Percentiles rank a stretch among this genome's conserved stretches.
phyloP scores from a whole-genome alignment of 2,113 vertebrate genomes.

The Rousettus leschenaultii region DNA sequence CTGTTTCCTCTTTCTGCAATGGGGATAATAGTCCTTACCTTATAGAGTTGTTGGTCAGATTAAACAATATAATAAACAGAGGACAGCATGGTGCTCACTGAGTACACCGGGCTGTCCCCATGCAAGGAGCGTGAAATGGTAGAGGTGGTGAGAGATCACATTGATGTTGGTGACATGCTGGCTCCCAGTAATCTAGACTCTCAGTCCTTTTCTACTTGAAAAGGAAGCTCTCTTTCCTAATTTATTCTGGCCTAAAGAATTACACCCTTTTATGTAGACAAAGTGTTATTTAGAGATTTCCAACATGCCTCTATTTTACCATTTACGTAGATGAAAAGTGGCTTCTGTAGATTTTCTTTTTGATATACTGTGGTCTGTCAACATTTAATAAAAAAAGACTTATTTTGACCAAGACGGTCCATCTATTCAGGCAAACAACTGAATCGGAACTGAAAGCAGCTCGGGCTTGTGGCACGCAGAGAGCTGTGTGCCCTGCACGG shows the following conservation, averaged over 20 bases:
- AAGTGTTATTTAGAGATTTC: constrained; percentile 67
- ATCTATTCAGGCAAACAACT: constrained; percentile 46
- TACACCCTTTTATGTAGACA: constrained; percentile 46
- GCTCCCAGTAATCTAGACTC: not conserved
- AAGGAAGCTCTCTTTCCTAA: constrained; percentile 47
- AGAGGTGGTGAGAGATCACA: not conserved
- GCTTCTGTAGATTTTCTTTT: constrained; percentile 47
- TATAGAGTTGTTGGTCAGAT: not conserved
- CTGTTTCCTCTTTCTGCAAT: not conserved
- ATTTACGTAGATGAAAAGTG: constrained; percentile 62
- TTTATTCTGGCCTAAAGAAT: constrained; percentile 64
- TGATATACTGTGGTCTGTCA: constrained; percentile 56
- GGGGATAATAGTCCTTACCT: not conserved
- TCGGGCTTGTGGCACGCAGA: not conserved
- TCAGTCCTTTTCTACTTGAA: not conserved
- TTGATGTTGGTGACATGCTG: rapidly evolving
- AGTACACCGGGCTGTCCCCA: not conserved
- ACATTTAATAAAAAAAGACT: constrained; percentile 63
- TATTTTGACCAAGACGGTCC: constrained; percentile 49
- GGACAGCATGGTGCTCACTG: not conserved
- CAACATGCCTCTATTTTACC: constrained; percentile 49
- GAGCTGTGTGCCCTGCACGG: not conserved
- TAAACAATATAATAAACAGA: not conserved
- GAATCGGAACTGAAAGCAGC: not conserved
- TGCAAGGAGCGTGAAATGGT: not conserved